A percentile compares a stretch with the other conserved stretches of the same genome.
Evolutionary conservation across 2,797 vertebrate genomes (phyloP).

Genomic region (Enteromius fasciolatus): DNA sequence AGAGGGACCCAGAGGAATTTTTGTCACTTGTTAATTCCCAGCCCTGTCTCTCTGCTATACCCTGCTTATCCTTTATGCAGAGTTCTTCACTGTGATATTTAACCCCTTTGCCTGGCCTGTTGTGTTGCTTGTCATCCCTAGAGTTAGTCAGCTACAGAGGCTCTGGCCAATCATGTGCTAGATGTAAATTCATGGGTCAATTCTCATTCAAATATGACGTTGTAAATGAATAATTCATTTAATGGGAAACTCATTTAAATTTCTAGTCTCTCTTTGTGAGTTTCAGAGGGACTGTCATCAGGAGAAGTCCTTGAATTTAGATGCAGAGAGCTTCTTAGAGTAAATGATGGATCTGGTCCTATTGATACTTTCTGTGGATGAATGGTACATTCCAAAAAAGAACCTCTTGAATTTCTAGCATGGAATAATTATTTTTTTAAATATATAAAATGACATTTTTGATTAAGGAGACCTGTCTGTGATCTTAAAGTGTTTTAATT

Average conservation of each 20-base stretch:
- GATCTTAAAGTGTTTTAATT: conserved; percentile 14
- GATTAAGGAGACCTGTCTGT: conserved; percentile 10
- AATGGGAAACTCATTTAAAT: conserved; percentile 35
- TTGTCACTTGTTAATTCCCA: conserved; percentile 34
- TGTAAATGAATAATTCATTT: conserved; percentile 48
- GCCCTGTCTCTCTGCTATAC: not conserved
- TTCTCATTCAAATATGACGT: conserved; percentile 48
- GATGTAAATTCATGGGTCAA: conserved; percentile 44
- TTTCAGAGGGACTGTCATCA: conserved; percentile 16
- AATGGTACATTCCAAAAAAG: not conserved
- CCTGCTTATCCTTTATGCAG: not conserved
- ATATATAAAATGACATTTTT: not conserved
- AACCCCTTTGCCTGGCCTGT: not conserved
- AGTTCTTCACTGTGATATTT: not conserved
- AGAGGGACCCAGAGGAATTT: conserved; percentile 36
- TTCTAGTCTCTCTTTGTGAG: conserved; percentile 16
- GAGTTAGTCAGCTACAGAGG: not conserved
- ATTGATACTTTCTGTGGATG: not conserved
- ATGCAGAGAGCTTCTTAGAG: conserved; percentile 15
- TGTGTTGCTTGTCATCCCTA: not conserved
- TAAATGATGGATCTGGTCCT: conserved; percentile 12
- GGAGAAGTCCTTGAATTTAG: conserved; percentile 37
- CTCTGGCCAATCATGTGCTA: conserved; percentile 28
- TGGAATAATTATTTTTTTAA: not conserved
- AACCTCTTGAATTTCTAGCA: not conserved